Evolutionary conservation across 2,797 vertebrate species (phyloP).

Genomic region (Anas bernieri): DNA sequence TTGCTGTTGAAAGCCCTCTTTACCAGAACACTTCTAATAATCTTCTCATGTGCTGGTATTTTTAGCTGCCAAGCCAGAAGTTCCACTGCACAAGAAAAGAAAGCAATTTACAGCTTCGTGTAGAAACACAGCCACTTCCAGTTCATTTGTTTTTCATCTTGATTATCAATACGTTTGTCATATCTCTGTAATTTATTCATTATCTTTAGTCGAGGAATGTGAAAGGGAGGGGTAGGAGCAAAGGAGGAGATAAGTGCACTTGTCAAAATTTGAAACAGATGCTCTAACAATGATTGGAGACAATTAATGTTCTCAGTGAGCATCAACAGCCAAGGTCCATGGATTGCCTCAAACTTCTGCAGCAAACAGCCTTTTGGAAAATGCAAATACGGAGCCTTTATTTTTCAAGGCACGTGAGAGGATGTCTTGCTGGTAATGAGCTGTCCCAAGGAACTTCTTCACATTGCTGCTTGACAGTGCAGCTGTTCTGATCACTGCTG

Average conservation of each 20-base stretch:
- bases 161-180: constrained; percentile 80
- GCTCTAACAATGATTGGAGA: constrained; percentile 78
- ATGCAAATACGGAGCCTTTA: constrained; percentile 73
- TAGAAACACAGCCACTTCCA: constrained; percentile 72
- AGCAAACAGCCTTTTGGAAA: constrained; percentile 59
- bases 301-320: constrained; percentile 77
- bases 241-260: constrained; percentile 73
- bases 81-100: constrained; percentile 59
- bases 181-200: constrained; percentile 81
- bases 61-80: constrained; percentile 67
- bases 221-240: constrained; percentile 43
- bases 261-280: constrained; percentile 83
- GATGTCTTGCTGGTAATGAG: constrained; percentile 49
- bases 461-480: neutral
- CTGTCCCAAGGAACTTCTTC: constrained; percentile 51
- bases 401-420: constrained; percentile 64
- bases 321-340: constrained; percentile 64
- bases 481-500: neutral
- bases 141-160: constrained; percentile 79
- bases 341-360: constrained; percentile 64
- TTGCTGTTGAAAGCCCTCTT: neutral
- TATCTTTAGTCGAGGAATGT: constrained; percentile 75
- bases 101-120: constrained; percentile 76
- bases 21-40: constrained; percentile 45
- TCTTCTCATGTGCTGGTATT: constrained; percentile 61